Conservation (phyloP, 2,888 invertebrate genomes). For the Druceiella hillmani region DNA sequence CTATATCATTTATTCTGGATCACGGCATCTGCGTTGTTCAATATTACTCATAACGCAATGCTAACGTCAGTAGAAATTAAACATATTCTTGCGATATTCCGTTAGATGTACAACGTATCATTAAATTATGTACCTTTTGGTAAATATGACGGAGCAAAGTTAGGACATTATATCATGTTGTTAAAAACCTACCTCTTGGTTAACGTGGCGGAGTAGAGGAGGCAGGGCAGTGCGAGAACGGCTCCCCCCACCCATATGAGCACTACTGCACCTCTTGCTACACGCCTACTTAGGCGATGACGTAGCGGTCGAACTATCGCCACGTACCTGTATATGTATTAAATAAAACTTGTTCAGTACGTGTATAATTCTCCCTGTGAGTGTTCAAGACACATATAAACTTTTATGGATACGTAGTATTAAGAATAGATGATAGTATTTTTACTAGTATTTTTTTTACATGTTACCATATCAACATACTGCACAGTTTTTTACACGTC, state of each 20-base stretch:
- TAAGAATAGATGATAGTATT: too few species aligned
- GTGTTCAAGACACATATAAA: too few species aligned
- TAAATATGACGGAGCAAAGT: neutral
- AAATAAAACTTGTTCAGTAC: too few species aligned
- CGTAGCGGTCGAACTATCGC: constrained; percentile 87
- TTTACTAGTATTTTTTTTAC: too few species aligned
- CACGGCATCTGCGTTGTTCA: too few species aligned
- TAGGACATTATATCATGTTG: constrained; percentile 8
- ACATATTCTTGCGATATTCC: neutral
- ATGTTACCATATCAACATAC: too few species aligned
- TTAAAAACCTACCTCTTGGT: constrained; percentile 59
- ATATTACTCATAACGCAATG: too few species aligned
- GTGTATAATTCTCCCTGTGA: too few species aligned
- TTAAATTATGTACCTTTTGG: neutral
- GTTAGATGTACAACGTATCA: neutral
- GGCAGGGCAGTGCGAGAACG: constrained; percentile 69
- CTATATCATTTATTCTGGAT: too few species aligned
- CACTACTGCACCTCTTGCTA: constrained; percentile 66
- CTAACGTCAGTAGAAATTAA: too few species aligned
- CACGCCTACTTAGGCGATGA: constrained; percentile 71
- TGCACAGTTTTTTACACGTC: too few species aligned
- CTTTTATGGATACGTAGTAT: too few species aligned
- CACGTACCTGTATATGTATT: constrained; percentile 71
- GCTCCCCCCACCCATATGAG: constrained; percentile 78
- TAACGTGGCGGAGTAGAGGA: constrained; percentile 73